Evolutionary conservation across 2,113 vertebrate genomes (phyloP).

Genomic region (Pangasianodon hypophthalmus): DNA sequence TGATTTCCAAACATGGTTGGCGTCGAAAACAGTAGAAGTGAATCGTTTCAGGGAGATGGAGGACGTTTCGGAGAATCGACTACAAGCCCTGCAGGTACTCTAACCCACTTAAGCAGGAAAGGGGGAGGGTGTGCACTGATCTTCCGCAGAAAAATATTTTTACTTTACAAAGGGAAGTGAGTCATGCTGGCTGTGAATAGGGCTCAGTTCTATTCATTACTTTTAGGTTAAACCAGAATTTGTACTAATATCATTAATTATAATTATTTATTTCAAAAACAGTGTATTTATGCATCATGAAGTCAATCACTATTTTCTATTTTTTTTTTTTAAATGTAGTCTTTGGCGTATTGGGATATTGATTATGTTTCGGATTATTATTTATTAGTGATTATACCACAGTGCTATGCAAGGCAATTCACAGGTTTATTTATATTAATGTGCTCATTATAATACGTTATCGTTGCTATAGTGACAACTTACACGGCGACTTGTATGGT

Average conservation of each 20-base stretch:
- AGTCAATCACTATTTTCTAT: too few relatives aligned
- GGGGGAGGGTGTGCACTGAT: background rate
- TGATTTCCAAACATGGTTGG: constrained; percentile 84
- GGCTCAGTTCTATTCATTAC: background rate
- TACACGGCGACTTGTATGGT: background rate
- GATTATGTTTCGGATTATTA: too few relatives aligned
- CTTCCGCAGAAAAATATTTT: constrained; percentile 6
- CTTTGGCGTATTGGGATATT: too few relatives aligned
- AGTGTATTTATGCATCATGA: too few relatives aligned
- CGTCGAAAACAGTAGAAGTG: constrained; percentile 76
- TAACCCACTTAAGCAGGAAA: constrained; percentile 7
- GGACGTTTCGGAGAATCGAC: constrained; percentile 65
- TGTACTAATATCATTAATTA: background rate
- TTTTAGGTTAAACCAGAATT: background rate
- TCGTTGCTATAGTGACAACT: background rate
- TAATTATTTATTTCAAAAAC: background rate
- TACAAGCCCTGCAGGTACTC: constrained; percentile 80
- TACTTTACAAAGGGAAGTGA: constrained; percentile 12
- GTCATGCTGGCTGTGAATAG: background rate
- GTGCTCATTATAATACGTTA: background rate
- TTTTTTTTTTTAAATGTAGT: too few relatives aligned
- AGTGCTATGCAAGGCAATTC: too few relatives aligned
- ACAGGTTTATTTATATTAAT: too few relatives aligned
- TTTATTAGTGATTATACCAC: too few relatives aligned
- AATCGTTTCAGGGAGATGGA: constrained; percentile 70